Percentiles rank a stretch among this genome's conserved stretches.
phyloP scores from a whole-genome alignment of 2,888 invertebrate genomes.

The Imbricaverruca yamaguchii region DNA sequence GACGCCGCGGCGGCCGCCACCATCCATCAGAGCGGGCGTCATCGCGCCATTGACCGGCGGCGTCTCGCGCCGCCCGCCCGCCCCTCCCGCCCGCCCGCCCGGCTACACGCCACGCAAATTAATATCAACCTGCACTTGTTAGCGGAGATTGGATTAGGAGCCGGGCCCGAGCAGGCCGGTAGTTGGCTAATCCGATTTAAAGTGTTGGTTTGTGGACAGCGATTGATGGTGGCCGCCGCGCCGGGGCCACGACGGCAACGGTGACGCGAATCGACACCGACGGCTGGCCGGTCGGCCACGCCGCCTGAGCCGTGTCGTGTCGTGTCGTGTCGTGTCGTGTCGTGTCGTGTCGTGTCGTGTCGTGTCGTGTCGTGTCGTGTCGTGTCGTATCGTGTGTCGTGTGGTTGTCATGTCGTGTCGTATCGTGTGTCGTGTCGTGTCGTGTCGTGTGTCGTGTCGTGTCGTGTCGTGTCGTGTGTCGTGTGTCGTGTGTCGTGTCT shows the following conservation, averaged over 20 bases:
- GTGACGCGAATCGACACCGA: background rate
- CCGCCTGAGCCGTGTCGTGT: no score
- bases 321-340: no score
- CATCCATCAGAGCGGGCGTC: constrained; percentile 11
- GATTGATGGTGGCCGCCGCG: constrained; percentile 10
- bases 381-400: no score
- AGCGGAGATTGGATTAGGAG: constrained; percentile 9
- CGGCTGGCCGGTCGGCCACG: background rate
- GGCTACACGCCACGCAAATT: constrained; percentile 3
- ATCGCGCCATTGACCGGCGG: constrained; percentile 10
- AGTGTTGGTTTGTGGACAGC: constrained; percentile 19
- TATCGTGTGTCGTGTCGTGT: no score
- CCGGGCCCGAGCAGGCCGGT: background rate
- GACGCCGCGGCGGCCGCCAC: background rate
- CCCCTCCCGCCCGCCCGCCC: background rate
- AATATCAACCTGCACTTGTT: constrained; percentile 21
- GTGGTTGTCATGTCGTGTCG: no score
- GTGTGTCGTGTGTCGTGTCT: no score
- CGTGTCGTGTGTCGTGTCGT: no score
- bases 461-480: no score
- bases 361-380: no score
- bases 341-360: no score
- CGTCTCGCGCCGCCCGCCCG: background rate
- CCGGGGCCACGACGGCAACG: background rate
- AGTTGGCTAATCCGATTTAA: constrained; percentile 19